These are phyloP conservation scores for Neomicropteryx cornuta DNA, from an alignment of 1,140 invertebrate species.

Conservation along the genomic window DNA sequence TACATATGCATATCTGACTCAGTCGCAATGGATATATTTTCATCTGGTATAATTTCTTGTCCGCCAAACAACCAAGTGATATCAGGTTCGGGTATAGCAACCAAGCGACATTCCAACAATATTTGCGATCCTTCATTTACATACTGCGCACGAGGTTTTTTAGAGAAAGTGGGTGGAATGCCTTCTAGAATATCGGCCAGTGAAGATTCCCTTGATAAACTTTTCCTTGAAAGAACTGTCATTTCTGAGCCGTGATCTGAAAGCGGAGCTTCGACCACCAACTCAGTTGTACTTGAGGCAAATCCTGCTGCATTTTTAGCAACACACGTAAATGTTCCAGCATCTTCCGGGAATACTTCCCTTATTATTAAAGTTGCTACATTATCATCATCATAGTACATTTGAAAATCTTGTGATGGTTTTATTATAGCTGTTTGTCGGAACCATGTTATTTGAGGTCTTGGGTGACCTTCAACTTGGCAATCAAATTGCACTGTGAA, in stretches of 20 bases:
- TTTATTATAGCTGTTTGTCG: constrained; percentile 86
- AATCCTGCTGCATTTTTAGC: constrained; percentile 92
- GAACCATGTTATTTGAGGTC: constrained; percentile 92
- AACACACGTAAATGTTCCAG: constrained; percentile 91
- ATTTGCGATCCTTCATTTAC: constrained; percentile 71
- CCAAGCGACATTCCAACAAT: constrained; percentile 71
- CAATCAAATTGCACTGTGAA: constrained; percentile 83
- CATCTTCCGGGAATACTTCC: constrained; percentile 95
- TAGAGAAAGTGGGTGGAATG: constrained; percentile 86
- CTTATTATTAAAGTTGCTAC: constrained; percentile 85
- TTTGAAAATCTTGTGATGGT: constrained; percentile 81
- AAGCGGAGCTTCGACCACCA: constrained; percentile 75
- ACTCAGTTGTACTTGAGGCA: constrained; percentile 81
- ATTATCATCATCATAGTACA: constrained; percentile 87
- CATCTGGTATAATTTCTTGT: constrained; percentile 53
- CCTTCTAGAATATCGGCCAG: constrained; percentile 84
- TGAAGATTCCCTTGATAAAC: constrained; percentile 79
- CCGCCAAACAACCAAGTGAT: constrained; percentile 74
- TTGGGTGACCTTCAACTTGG: constrained; percentile 78
- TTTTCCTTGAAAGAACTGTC: constrained; percentile 66
- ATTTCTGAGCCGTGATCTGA: constrained; percentile 83
- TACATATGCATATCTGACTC: constrained; percentile 88
- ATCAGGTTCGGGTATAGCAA: constrained; percentile 83
- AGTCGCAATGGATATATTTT: constrained; percentile 56
- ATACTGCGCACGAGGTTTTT: constrained; percentile 73